Conservation (phyloP, 2,113 vertebrate species). For the Pyxicephalus adspersus region DNA sequence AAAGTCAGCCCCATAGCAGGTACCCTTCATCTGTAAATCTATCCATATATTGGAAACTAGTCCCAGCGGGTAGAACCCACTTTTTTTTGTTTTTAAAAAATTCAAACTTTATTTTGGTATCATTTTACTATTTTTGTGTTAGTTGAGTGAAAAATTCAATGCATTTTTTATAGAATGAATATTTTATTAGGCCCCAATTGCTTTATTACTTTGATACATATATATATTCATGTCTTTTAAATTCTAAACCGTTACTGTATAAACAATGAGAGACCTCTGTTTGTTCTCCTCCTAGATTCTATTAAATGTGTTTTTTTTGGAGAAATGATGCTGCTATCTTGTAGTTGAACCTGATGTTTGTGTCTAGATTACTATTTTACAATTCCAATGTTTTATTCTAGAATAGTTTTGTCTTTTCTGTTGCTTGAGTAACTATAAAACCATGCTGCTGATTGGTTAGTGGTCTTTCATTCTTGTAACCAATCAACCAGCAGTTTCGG, state of each 20-base stretch:
- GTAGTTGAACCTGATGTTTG: constrained; percentile 4
- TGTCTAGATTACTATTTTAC: constrained; percentile 29
- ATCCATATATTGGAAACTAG: neutral
- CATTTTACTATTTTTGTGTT: neutral
- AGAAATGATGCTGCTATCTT: constrained; percentile 40
- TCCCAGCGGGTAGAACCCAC: no score
- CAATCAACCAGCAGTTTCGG: no score
- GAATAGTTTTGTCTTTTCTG: neutral
- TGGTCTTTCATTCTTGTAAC: no score
- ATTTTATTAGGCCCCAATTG: neutral
- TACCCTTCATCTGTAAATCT: neutral
- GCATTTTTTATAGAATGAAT: constrained; percentile 18
- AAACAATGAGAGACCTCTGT: neutral
- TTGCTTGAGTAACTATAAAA: no score
- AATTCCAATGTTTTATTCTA: neutral
- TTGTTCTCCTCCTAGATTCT: constrained; percentile 21
- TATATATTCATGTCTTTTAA: neutral
- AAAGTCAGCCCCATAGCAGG: no score
- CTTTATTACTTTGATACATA: neutral
- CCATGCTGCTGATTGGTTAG: neutral
- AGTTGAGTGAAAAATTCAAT: constrained; percentile 24
- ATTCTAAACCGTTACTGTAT: neutral
- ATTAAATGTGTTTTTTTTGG: constrained; percentile 7
- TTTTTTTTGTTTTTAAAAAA: neutral
- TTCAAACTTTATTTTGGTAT: neutral